phyloP scores from a whole-genome alignment of 2,113 vertebrate species.

The Grus americana region DNA sequence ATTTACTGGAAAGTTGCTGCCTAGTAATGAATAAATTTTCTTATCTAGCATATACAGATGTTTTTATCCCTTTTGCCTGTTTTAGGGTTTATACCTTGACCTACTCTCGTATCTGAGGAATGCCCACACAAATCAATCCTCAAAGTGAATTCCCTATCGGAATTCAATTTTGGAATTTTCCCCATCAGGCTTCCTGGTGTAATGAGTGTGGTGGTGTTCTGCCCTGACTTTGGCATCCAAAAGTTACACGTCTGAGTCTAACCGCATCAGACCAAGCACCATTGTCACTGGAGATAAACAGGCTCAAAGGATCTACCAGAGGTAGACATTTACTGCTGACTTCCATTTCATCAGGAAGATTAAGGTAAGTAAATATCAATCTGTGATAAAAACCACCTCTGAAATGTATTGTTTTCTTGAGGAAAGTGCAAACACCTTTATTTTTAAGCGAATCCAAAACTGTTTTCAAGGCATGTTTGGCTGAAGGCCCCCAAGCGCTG shows the following conservation, averaged over 20 bases:
- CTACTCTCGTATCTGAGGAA: background rate
- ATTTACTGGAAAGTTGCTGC: background rate
- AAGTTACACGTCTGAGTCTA: accelerated
- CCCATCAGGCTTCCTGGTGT: background rate
- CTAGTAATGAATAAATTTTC: slow-evolving; percentile 6
- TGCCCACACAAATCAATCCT: background rate
- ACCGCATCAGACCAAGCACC: background rate
- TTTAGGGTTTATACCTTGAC: background rate
- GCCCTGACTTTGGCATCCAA: background rate
- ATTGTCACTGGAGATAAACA: background rate
- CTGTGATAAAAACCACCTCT: background rate
- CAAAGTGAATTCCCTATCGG: background rate
- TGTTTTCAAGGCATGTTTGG: background rate
- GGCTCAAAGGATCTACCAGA: background rate
- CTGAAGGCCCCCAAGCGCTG: background rate
- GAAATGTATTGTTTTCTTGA: background rate
- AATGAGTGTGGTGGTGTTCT: background rate
- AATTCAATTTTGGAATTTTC: background rate
- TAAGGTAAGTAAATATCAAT: background rate
- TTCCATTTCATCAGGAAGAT: background rate
- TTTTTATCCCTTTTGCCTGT: background rate
- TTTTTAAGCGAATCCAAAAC: background rate
- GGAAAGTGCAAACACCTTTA: background rate
- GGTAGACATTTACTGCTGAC: background rate
- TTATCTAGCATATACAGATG: background rate